Evolutionary conservation across 2,888 invertebrate species (phyloP).

Genomic region (Gastrophysa polygoni): DNA sequence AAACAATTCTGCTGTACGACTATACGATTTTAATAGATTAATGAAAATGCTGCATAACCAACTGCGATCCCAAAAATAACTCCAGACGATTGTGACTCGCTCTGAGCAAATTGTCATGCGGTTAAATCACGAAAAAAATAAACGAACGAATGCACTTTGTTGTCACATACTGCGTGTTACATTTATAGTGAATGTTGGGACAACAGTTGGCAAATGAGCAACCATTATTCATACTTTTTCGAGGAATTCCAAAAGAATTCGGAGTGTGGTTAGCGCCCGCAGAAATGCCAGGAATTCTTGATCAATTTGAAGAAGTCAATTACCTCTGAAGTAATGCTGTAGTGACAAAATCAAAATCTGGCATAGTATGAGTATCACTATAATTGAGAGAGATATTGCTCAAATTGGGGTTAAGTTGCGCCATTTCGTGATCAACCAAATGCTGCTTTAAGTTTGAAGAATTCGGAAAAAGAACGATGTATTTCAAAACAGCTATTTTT

Average conservation of each 20-base stretch:
- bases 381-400: no score
- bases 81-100: slow-evolving; percentile 14
- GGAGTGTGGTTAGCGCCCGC: background rate
- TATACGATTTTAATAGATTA: slow-evolving; percentile 1
- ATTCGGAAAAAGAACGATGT: no score
- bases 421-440: no score
- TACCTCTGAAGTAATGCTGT: no score
- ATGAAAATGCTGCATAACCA: slow-evolving; percentile 6
- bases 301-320: no score
- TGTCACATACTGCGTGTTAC: background rate
- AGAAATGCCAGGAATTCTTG: background rate
- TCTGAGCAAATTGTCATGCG: slow-evolving; percentile 22
- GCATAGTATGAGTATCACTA: no score
- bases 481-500: no score
- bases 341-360: no score
- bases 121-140: slow-evolving; percentile 24
- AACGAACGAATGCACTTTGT: slow-evolving; percentile 8
- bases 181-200: background rate
- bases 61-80: slow-evolving; percentile 10
- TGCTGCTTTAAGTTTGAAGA: no score
- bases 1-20: background rate
- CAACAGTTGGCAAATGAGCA: background rate
- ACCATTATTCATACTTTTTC: background rate
- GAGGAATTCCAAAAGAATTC: background rate
- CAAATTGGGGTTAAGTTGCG: no score